A percentile compares a stretch with the other conserved stretches of the same genome.
phyloP scores from a whole-genome alignment of 2,113 vertebrate species.

The Aleadryas rufinucha region DNA sequence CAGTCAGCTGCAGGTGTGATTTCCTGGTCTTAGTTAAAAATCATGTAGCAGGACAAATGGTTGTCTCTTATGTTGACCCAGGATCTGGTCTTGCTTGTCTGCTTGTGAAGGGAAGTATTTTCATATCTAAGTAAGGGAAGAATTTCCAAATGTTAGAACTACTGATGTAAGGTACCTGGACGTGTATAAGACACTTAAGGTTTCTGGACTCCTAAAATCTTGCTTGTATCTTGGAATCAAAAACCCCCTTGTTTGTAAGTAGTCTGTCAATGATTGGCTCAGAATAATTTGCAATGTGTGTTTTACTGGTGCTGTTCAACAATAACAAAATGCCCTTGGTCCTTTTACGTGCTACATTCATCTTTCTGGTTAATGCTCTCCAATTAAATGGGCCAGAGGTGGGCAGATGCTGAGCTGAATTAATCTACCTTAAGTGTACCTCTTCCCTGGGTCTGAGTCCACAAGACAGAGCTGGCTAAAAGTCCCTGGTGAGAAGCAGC shows the following conservation, averaged over 20 bases:
- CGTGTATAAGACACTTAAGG: neutral
- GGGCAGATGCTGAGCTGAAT: neutral
- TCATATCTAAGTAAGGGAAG: neutral
- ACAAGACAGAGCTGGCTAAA: neutral
- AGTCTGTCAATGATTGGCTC: neutral
- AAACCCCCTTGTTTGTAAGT: neutral
- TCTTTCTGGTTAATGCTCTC: neutral
- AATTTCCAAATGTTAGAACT: neutral
- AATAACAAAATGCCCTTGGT: neutral
- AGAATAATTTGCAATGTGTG: fast-evolving
- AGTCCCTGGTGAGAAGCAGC: neutral
- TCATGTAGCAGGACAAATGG: fast-evolving
- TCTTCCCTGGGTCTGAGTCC: neutral
- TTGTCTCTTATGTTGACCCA: neutral
- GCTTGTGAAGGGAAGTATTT: neutral
- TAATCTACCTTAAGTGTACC: neutral
- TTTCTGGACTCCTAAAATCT: neutral
- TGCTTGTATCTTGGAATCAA: neutral
- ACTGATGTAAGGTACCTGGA: neutral
- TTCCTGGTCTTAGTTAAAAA: neutral
- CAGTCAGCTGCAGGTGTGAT: neutral
- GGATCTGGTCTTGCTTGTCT: neutral
- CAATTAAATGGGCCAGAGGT: neutral
- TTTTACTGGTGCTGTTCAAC: neutral
- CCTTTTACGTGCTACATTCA: neutral